These are phyloP conservation scores for Muscicapa adusta DNA, from an alignment of 2,113 vertebrate species.

Conservation along the genomic window DNA sequence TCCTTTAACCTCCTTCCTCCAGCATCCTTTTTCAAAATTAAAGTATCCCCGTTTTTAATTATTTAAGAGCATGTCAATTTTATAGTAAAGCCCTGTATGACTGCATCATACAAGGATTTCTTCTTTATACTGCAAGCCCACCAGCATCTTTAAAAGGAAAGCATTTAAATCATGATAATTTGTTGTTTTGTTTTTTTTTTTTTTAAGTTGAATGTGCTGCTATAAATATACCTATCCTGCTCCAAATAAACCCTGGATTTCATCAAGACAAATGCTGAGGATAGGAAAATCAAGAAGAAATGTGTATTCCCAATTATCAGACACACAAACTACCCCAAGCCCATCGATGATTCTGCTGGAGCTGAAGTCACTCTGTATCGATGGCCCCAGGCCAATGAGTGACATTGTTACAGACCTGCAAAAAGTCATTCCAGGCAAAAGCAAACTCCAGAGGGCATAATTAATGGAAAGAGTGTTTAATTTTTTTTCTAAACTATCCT, in stretches of 20 bases:
- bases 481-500: not conserved
- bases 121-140: not conserved
- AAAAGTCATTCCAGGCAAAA: constrained; percentile 17
- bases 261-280: not conserved
- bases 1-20: constrained; percentile 78
- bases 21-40: constrained; percentile 74
- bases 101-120: constrained; percentile 51
- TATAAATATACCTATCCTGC: not conserved
- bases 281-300: not conserved
- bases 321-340: not conserved
- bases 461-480: not conserved
- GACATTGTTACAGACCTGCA: not conserved
- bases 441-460: not conserved
- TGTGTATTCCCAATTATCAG: not conserved
- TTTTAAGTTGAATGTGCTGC: not conserved
- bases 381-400: not conserved
- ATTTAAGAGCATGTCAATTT: constrained; percentile 70
- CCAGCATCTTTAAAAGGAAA: constrained; percentile 1
- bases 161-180: not conserved
- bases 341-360: not conserved
- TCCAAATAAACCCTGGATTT: not conserved
- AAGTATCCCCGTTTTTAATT: constrained; percentile 68
- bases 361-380: not conserved
- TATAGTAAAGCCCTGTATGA: constrained; percentile 48
- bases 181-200: not conserved